A percentile compares a stretch with the other conserved stretches of the same genome.
These are phyloP conservation scores for Thamnophis sirtalis DNA, from an alignment of 2,113 vertebrate genomes.

Conservation along the genomic window DNA sequence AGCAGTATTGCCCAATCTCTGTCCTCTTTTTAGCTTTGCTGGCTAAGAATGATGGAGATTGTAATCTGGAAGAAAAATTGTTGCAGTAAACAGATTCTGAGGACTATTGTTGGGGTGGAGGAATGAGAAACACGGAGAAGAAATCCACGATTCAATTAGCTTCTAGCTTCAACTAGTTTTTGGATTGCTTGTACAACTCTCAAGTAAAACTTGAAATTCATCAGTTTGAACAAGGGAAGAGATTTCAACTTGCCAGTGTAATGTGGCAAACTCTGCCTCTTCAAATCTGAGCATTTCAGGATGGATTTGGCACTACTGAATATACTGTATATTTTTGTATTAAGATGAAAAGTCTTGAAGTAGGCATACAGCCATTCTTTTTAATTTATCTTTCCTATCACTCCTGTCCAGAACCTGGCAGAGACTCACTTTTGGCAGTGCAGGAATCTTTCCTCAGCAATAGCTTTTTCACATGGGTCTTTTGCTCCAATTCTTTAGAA, in stretches of 20 bases:
- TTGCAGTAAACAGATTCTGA: background rate
- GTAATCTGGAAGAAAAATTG: background rate
- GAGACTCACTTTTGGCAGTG: conserved; percentile 39
- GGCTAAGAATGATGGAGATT: background rate
- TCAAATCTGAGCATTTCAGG: conserved; percentile 32
- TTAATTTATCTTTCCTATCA: conserved; percentile 61
- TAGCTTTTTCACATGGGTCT: conserved; percentile 59
- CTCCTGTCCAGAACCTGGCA: conserved; percentile 42
- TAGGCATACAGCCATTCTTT: conserved; percentile 35
- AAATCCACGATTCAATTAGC: background rate
- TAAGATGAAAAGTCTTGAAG: conserved; percentile 47
- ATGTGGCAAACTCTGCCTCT: conserved; percentile 26
- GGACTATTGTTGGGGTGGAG: background rate
- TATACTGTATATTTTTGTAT: conserved; percentile 37
- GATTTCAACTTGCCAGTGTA: conserved; percentile 18
- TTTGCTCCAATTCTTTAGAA: conserved; percentile 65
- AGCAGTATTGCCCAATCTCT: background rate
- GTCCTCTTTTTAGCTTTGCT: background rate
- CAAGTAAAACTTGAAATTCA: background rate
- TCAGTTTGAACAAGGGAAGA: background rate
- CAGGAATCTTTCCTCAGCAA: conserved; percentile 60
- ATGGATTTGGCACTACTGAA: conserved; percentile 51
- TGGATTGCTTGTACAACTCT: background rate
- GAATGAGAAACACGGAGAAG: background rate
- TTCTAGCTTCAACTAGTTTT: background rate